Conservation (phyloP, 2,113 vertebrate species). For the Paedocypris sp. region DNA sequence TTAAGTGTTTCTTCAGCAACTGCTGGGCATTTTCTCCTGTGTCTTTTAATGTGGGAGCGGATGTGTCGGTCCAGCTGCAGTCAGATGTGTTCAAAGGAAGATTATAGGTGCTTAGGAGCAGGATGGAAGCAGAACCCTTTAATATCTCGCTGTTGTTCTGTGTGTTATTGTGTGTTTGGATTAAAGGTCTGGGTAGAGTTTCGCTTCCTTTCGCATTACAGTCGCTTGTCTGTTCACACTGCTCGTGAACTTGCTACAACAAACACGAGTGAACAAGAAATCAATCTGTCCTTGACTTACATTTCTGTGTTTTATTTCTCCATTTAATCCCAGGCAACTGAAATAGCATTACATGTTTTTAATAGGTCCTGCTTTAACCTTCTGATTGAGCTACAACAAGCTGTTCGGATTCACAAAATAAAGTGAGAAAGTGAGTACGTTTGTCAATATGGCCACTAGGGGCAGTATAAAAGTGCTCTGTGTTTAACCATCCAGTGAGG, state of each 20-base stretch:
- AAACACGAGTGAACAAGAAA: not conserved
- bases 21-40: too few relatives aligned
- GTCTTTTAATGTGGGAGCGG: not conserved
- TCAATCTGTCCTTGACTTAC: not conserved
- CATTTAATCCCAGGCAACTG: not conserved
- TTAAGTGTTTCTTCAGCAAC: too few relatives aligned
- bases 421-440: too few relatives aligned
- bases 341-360: too few relatives aligned
- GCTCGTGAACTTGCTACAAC: too few relatives aligned
- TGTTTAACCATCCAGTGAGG: too few relatives aligned
- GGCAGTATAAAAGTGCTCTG: too few relatives aligned
- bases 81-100: not conserved
- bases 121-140: not conserved
- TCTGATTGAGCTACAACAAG: too few relatives aligned
- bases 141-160: conserved; percentile 9
- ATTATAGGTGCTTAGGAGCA: not conserved
- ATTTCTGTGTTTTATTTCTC: not conserved
- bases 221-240: too few relatives aligned
- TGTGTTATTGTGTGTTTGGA: conserved; percentile 2
- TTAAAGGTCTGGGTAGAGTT: conserved; percentile 11
- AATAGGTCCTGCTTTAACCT: too few relatives aligned
- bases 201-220: not conserved
- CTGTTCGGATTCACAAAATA: too few relatives aligned
- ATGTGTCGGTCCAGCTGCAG: not conserved
- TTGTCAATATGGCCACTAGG: too few relatives aligned